phyloP scores from a whole-genome alignment of 1,140 invertebrate genomes.

The Coboldia fuscipes region DNA sequence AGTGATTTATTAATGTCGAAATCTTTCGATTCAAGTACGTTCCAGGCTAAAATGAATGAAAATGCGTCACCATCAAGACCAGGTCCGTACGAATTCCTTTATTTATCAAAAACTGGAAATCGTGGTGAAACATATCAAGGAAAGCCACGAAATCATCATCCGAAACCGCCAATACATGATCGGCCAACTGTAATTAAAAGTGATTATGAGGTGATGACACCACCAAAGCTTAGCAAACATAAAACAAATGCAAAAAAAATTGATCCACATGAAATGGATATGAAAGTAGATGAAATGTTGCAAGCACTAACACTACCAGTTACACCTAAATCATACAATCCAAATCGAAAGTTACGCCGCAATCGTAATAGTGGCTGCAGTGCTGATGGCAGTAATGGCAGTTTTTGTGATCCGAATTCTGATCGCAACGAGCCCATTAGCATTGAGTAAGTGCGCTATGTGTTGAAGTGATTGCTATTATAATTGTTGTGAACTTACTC shows the following conservation, averaged over 20 bases:
- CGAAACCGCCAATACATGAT: too few relatives aligned
- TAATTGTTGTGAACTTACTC: too few relatives aligned
- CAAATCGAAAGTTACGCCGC: conserved; percentile 18
- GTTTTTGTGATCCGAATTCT: too few relatives aligned
- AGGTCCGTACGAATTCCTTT: conserved; percentile 35
- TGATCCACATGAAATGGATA: too few relatives aligned
- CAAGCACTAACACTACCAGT: conserved; percentile 2
- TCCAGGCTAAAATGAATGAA: conserved; percentile 13
- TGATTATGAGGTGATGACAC: conserved; percentile 30
- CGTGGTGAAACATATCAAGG: not conserved
- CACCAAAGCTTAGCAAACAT: too few relatives aligned
- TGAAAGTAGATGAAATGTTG: not conserved
- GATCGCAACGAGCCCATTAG: conserved; percentile 6
- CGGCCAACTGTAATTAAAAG: conserved; percentile 23
- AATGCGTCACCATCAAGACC: conserved; percentile 23
- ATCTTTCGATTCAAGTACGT: not conserved
- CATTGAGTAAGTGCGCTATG: conserved; percentile 3
- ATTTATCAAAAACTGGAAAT: conserved; percentile 25
- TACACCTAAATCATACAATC: conserved; percentile 20
- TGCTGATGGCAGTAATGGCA: not conserved
- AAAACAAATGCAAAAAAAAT: too few relatives aligned
- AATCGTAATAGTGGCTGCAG: conserved; percentile 15
- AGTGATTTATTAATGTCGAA: not conserved
- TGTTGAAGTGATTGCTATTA: too few relatives aligned
- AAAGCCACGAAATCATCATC: too few relatives aligned